Evolutionary conservation across 2,888 invertebrate genomes (phyloP), one percentile per base, ranked within the genome.

Genomic region (Ophion ellenae): DNA sequence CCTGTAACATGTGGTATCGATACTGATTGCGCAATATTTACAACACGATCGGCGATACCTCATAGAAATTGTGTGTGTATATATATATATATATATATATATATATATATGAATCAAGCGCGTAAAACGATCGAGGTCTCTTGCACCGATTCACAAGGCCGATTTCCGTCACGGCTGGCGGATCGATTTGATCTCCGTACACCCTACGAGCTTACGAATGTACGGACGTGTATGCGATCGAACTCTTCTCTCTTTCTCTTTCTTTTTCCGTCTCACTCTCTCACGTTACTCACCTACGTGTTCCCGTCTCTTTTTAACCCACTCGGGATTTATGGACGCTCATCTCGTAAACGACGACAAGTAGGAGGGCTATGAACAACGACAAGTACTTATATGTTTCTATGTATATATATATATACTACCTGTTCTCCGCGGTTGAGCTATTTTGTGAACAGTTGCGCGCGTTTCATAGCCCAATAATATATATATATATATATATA

Each of bases 131-230:
- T 75, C 80, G 83, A 83, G 83, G 83, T 67, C 84, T 84, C 73
- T 81, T 81, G 85, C 82, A 85, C 80, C 83, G 86, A 79, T 86
- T 81, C 80, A 84, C 88, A 88, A 88, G 88, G 88, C 86, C 87
- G 87, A 88, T 84, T 87, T 84, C 87, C 88, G 88, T 88, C 87
- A 87, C 87, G 88, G 85, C 84, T 88, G 86, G 82, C 83, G 79
- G 83, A 87, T 87, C 81, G 71, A 87, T 87, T 88, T 88, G 86
- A 88, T 88, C 86, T 73, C 61, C 53, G 61, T 63, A 74, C 69
- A 89, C 87, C 85, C 87, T 59, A 36, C 81, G 80, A 67, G 74
- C 36, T 57, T 66, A 69, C 78, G 53, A 66, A 70, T 71, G 63
- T 64, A 84, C 77, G 73, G 66, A 78, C 78, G 69, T 61, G 85